phyloP scores from a whole-genome alignment of 2,113 vertebrate genomes.

The Psammodynastes pulverulentus region DNA sequence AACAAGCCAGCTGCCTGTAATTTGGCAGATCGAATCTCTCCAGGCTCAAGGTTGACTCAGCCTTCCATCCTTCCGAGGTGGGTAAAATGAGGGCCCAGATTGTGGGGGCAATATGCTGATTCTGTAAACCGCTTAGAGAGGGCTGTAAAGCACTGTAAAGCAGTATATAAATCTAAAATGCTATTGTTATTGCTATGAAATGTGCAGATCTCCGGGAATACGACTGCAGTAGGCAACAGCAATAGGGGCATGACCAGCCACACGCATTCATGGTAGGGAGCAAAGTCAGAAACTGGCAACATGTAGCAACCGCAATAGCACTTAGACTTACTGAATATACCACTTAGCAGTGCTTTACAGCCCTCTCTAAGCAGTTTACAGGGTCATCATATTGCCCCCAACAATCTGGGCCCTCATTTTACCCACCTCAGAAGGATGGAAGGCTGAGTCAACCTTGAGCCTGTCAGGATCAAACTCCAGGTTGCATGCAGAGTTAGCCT shows the following conservation, averaged over 20 bases:
- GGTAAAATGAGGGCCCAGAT: no score
- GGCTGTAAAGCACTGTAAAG: no score
- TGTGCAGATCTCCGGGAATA: neutral
- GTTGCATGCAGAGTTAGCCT: neutral
- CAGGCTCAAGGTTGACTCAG: no score
- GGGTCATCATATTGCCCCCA: neutral
- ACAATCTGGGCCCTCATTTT: neutral
- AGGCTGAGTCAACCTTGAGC: neutral
- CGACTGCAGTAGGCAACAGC: neutral
- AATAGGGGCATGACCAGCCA: neutral
- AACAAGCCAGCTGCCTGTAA: no score
- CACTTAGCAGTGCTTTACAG: neutral
- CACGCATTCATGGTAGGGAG: neutral
- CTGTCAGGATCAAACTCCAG: neutral
- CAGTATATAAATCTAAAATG: no score
- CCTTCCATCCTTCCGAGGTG: no score
- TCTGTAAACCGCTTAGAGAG: no score
- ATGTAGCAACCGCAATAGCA: neutral
- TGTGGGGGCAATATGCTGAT: no score
- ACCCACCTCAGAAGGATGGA: neutral
- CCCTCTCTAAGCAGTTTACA: neutral
- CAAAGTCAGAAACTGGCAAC: neutral
- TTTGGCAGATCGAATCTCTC: no score
- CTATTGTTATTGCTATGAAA: no score
- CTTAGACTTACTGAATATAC: neutral